Percentiles rank a stretch among this genome's conserved stretches.
These are phyloP conservation scores for Rhinolophus ferrumequinum DNA, from an alignment of 2,113 vertebrate genomes.

Conservation along the genomic window DNA sequence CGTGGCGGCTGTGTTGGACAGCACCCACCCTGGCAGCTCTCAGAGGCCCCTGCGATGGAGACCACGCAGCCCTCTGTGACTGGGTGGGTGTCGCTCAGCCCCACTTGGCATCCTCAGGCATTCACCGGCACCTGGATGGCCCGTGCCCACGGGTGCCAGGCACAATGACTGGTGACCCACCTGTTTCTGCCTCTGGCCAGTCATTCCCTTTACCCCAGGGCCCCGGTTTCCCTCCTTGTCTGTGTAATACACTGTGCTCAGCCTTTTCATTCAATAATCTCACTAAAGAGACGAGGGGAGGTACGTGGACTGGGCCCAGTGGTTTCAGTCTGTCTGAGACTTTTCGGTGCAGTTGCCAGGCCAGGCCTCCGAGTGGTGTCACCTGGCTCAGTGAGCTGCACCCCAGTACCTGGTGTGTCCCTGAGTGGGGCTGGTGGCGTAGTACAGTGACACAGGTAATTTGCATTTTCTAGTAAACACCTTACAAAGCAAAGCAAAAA, in stretches of 20 bases:
- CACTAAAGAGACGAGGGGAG: no score
- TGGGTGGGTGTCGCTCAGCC: rapidly evolving
- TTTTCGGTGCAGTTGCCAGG: no score
- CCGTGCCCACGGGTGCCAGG: rapidly evolving
- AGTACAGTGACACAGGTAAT: no score
- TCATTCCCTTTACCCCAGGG: no score
- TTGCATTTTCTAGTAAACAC: no score
- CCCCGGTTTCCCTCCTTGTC: no score
- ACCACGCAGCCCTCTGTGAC: rapidly evolving
- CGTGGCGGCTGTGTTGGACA: rapidly evolving
- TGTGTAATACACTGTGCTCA: no score
- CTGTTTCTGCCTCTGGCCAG: neutral
- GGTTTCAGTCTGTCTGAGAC: no score
- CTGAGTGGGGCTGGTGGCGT: no score
- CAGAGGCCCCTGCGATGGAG: rapidly evolving
- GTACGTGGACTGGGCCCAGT: neutral
- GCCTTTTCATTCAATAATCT: no score
- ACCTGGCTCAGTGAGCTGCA: rapidly evolving
- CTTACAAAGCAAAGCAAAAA: no score
- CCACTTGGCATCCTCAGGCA: rapidly evolving
- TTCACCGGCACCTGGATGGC: no score
- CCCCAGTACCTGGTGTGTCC: neutral
- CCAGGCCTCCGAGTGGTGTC: neutral
- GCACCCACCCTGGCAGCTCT: rapidly evolving
- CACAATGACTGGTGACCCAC: rapidly evolving